A percentile compares a stretch with the other conserved stretches of the same genome.
phyloP scores from a whole-genome alignment of 2,888 invertebrate species.

The Heliconius charithonia region DNA sequence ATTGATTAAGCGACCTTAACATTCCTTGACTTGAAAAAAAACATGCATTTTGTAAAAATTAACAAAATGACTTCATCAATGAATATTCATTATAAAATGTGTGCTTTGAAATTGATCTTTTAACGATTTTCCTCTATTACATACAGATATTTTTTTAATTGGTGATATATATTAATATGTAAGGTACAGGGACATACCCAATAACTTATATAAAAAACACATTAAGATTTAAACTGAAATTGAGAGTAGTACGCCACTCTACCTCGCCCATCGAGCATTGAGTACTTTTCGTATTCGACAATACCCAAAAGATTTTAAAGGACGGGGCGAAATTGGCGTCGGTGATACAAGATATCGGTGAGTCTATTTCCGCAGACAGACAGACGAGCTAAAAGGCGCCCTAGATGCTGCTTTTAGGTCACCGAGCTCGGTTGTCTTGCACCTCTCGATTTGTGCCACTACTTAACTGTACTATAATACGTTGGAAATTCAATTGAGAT shows the following conservation, averaged over 20 bases:
- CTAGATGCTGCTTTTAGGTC: slow-evolving; percentile 71
- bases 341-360: slow-evolving; percentile 50
- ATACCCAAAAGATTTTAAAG: slow-evolving; percentile 11
- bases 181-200: no score
- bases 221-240: background rate
- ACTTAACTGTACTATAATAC: background rate
- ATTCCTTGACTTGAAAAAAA: background rate
- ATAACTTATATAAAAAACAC: background rate
- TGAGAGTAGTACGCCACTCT: background rate
- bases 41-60: background rate
- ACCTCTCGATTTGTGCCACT: slow-evolving; percentile 35
- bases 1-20: background rate
- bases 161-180: background rate
- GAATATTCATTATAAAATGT: no score
- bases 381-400: slow-evolving; percentile 66
- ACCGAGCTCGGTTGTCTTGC: slow-evolving; percentile 43
- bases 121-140: background rate
- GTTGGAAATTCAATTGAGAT: no score
- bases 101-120: background rate
- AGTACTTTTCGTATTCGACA: no score
- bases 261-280: no score
- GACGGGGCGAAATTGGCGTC: slow-evolving; percentile 37
- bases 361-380: slow-evolving; percentile 72
- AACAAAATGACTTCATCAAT: background rate
- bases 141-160: background rate